These are phyloP conservation scores for Rhingia rostrata DNA, from an alignment of 2,888 invertebrate species.

Conservation along the genomic window DNA sequence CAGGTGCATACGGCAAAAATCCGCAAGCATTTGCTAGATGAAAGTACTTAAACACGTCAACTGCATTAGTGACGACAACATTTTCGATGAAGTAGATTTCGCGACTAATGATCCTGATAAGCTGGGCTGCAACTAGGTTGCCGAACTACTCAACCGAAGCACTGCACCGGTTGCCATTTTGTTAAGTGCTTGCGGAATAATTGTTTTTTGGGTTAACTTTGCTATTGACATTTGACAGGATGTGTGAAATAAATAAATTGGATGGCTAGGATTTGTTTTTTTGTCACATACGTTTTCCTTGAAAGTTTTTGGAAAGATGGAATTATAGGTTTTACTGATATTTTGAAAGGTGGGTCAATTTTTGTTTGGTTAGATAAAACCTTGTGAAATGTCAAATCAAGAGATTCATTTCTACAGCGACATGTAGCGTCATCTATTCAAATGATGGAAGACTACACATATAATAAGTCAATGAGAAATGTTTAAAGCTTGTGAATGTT, in stretches of 20 bases:
- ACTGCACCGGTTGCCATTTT: not conserved
- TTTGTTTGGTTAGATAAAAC: no score
- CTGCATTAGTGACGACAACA: slow-evolving; percentile 40
- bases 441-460: no score
- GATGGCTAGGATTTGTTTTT: no score
- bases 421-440: no score
- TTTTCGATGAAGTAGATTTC: slow-evolving; percentile 21
- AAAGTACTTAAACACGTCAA: slow-evolving; percentile 42
- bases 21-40: not conserved
- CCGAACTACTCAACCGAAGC: slow-evolving; percentile 2
- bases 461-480: no score
- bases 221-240: slow-evolving; percentile 1
- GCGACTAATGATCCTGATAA: slow-evolving; percentile 42
- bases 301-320: no score
- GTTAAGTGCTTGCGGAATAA: not conserved
- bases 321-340: no score
- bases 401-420: no score
- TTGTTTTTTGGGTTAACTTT: not conserved
- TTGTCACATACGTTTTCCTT: no score
- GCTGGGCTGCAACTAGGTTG: slow-evolving; percentile 22
- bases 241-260: not conserved
- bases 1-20: not conserved
- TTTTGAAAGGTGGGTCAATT: no score
- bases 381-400: no score
- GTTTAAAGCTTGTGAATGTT: no score